These are phyloP conservation scores for Hylomyscus alleni DNA, from an alignment of 2,797 vertebrate genomes.

Conservation along the genomic window DNA sequence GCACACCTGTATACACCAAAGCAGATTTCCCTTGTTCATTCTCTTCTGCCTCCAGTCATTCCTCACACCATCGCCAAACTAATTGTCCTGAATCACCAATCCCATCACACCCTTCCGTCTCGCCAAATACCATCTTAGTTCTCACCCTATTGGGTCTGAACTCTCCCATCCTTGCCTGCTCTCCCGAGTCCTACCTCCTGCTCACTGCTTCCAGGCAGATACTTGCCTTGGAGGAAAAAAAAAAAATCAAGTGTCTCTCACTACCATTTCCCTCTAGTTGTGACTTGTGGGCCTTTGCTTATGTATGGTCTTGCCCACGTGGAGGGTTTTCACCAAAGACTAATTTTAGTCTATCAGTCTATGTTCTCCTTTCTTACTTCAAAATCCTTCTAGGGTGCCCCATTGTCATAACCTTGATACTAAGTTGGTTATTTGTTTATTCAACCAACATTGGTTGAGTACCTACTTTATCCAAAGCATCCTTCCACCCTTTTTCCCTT, in stretches of 20 bases:
- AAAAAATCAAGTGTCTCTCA: background rate
- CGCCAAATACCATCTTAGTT: background rate
- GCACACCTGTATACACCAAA: background rate
- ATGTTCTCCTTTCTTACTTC: background rate
- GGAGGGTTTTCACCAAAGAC: background rate
- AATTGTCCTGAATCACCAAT: slow-evolving; percentile 11
- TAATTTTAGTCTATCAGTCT: background rate
- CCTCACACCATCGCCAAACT: background rate
- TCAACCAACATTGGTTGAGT: background rate
- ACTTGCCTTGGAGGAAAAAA: too few relatives aligned
- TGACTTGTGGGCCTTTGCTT: background rate
- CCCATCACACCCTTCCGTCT: background rate
- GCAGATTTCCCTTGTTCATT: slow-evolving; percentile 42
- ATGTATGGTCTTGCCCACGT: background rate
- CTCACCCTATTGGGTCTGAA: rapidly evolving
- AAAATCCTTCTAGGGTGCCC: background rate
- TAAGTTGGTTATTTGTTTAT: background rate
- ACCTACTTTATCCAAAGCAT: background rate
- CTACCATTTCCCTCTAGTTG: background rate
- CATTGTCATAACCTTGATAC: background rate
- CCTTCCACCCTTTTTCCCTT: background rate
- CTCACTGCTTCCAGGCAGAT: background rate
- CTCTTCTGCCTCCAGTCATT: slow-evolving; percentile 63
- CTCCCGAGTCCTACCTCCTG: background rate
- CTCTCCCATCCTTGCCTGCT: background rate